phyloP scores from a whole-genome alignment of 2,888 invertebrate genomes.

The Zeuzera pyrina region DNA sequence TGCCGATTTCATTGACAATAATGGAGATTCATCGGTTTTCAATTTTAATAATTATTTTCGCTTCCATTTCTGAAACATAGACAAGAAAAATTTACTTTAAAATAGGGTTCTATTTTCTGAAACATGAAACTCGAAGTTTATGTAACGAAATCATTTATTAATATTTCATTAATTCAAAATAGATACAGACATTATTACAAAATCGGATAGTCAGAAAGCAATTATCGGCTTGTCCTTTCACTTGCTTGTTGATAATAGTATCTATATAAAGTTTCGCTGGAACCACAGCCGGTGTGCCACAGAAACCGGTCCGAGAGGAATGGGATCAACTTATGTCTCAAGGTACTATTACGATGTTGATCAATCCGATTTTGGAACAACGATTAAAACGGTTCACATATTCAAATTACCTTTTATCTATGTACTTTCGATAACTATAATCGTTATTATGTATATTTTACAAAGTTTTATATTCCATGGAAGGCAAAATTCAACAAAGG shows the following conservation, averaged over 20 bases:
- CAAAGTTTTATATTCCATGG: too few relatives aligned
- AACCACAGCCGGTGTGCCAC: slow-evolving; percentile 54
- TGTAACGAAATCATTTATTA: slow-evolving; percentile 16
- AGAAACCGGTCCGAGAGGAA: slow-evolving; percentile 62
- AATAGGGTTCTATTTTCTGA: too few relatives aligned
- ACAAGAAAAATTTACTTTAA: too few relatives aligned
- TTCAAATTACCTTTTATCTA: too few relatives aligned
- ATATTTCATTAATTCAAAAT: slow-evolving; percentile 28
- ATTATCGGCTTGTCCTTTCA: slow-evolving; percentile 68
- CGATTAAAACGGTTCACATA: too few relatives aligned
- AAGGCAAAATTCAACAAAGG: too few relatives aligned
- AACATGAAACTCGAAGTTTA: too few relatives aligned
- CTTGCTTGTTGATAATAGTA: slow-evolving; percentile 42
- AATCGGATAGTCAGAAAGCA: slow-evolving; percentile 56
- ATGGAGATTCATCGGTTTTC: slow-evolving; percentile 25
- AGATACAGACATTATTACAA: slow-evolving; percentile 41
- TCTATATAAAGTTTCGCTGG: slow-evolving; percentile 36
- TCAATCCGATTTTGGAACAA: slow-evolving; percentile 53
- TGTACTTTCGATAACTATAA: too few relatives aligned
- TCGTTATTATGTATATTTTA: too few relatives aligned
- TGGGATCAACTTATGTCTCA: slow-evolving; percentile 59
- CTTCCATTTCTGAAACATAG: neutral
- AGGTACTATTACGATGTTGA: slow-evolving; percentile 63
- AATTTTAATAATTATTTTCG: neutral
- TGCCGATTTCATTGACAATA: slow-evolving; percentile 43